These are phyloP conservation scores for Platalea minor DNA, from an alignment of 2,797 vertebrate species.

Conservation along the genomic window DNA sequence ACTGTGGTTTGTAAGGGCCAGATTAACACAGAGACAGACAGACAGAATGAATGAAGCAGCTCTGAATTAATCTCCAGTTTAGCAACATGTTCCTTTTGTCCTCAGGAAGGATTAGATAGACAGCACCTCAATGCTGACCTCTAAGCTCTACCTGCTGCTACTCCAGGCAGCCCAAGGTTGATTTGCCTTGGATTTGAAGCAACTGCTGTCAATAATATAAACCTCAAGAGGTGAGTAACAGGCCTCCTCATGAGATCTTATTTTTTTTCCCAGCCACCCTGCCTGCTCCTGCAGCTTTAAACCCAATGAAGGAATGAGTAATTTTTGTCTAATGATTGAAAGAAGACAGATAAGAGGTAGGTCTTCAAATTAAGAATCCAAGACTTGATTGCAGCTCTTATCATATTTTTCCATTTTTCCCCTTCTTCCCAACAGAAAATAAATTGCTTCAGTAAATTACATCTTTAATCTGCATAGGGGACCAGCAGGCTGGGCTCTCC, in stretches of 20 bases:
- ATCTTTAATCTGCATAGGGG: slow-evolving; percentile 64
- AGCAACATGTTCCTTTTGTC: neutral
- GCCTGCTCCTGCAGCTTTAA: slow-evolving; percentile 30
- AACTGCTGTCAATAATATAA: slow-evolving; percentile 5
- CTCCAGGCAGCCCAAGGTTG: neutral
- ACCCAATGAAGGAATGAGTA: neutral
- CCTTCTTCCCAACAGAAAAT: slow-evolving; percentile 58
- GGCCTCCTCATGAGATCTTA: neutral
- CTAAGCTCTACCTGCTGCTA: neutral
- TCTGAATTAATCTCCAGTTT: slow-evolving; percentile 16
- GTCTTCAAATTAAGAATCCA: slow-evolving; percentile 68
- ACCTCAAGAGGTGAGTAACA: slow-evolving; percentile 10
- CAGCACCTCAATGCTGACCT: neutral
- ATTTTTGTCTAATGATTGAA: slow-evolving; percentile 52
- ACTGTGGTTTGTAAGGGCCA: neutral
- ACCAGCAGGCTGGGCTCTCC: neutral
- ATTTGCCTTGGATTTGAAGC: slow-evolving; percentile 29
- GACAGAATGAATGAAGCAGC: neutral
- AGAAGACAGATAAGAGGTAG: slow-evolving; percentile 59
- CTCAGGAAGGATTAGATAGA: neutral
- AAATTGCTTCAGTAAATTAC: slow-evolving; percentile 69
- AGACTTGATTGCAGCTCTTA: slow-evolving; percentile 51
- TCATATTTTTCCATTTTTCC: slow-evolving; percentile 49
- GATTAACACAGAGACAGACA: neutral
- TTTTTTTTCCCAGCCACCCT: neutral